Evolutionary conservation across 2,113 vertebrate genomes (phyloP).

Genomic region (zebrafish (Danio rerio)): GRCz12tu NC_133184.1:56041001-56041500

Average conservation of each 20-base stretch:
- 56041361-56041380: background rate
- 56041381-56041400: background rate
- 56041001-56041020: constrained; percentile 45
- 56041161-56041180: constrained; percentile 50
- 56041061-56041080: constrained; percentile 79
- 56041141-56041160: constrained; percentile 68
- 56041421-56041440: too few species aligned
- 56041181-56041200: constrained; percentile 76
- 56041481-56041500: too few species aligned
- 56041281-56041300: constrained; percentile 15
- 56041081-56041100: constrained; percentile 72
- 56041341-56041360: background rate
- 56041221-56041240: constrained; percentile 67
- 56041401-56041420: background rate
- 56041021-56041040: constrained; percentile 65
- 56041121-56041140: constrained; percentile 63
- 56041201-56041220: constrained; percentile 71
- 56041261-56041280: background rate
- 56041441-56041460: too few species aligned
- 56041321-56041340: background rate
- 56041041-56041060: constrained; percentile 75
- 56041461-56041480: too few species aligned
- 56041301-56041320: background rate
- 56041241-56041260: constrained; percentile 54
- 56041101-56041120: constrained; percentile 65